Evolutionary conservation across 2,888 invertebrate genomes (phyloP).

Genomic region (Ichneumon xanthorius): DNA sequence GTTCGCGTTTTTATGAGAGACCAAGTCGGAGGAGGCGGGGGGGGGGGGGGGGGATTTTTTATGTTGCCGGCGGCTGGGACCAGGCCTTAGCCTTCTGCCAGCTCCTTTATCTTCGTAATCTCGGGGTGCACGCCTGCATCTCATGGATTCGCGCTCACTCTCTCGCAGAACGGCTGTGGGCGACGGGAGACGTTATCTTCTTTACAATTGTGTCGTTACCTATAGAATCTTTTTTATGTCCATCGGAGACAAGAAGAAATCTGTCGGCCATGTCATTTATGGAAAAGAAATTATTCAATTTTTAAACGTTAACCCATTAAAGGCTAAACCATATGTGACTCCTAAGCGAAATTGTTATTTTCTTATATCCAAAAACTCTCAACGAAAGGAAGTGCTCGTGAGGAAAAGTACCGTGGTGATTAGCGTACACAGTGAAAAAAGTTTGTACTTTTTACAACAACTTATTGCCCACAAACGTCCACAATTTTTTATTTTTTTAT

Average conservation of each 20-base stretch:
- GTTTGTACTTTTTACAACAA: too few relatives aligned
- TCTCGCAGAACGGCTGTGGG: neutral
- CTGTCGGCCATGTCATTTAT: neutral
- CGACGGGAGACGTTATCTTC: neutral
- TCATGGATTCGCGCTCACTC: conserved; percentile 25
- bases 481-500: too few relatives aligned
- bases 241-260: neutral
- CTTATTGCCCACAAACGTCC: too few relatives aligned
- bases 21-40: neutral
- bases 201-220: neutral
- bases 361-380: too few relatives aligned
- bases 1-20: conserved; percentile 50
- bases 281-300: neutral
- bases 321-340: neutral
- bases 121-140: conserved; percentile 37
- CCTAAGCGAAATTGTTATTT: neutral
- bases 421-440: too few relatives aligned
- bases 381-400: too few relatives aligned
- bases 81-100: conserved; percentile 11
- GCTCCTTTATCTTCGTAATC: conserved; percentile 63
- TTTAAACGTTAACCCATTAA: too few relatives aligned
- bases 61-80: conserved; percentile 3
- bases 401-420: too few relatives aligned
- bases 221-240: neutral
- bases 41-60: conserved; percentile 26